These are phyloP conservation scores for Drosophila pandora DNA, from an alignment of 1,140 invertebrate species.

Conservation along the genomic window DNA sequence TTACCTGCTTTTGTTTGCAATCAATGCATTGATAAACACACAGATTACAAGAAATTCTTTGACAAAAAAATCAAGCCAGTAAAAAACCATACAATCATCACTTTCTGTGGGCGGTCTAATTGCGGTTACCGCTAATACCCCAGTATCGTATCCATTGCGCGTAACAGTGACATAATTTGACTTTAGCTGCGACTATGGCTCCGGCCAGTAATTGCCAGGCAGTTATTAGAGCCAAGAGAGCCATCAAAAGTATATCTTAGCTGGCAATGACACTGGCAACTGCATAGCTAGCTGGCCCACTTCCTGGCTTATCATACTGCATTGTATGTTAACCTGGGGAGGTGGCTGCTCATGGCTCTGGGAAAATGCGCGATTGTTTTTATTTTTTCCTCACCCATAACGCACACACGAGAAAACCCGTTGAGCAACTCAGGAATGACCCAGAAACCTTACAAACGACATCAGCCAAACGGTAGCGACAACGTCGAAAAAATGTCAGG, in stretches of 20 bases:
- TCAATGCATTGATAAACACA: not conserved
- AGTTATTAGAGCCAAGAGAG: conserved; percentile 65
- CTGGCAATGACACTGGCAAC: conserved; percentile 68
- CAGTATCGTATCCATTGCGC: conserved; percentile 66
- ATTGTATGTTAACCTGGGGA: conserved; percentile 57
- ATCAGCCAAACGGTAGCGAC: conserved; percentile 28
- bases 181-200: conserved; percentile 10
- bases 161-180: conserved; percentile 81
- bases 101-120: conserved; percentile 54
- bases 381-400: conserved; percentile 12
- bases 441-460: conserved; percentile 66
- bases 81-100: conserved; percentile 11
- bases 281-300: conserved; percentile 53
- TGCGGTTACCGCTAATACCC: conserved; percentile 58
- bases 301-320: conserved; percentile 53
- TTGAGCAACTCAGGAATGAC: conserved; percentile 64
- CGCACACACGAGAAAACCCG: conserved; percentile 56
- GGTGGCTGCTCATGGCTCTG: conserved; percentile 26
- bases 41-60: not conserved
- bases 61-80: conserved; percentile 24
- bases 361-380: conserved; percentile 79
- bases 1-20: not conserved
- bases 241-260: conserved; percentile 29
- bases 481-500: conserved; percentile 62
- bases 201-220: conserved; percentile 42